Conservation (phyloP, 2,888 invertebrate species). For the Cordilura impudica region DNA sequence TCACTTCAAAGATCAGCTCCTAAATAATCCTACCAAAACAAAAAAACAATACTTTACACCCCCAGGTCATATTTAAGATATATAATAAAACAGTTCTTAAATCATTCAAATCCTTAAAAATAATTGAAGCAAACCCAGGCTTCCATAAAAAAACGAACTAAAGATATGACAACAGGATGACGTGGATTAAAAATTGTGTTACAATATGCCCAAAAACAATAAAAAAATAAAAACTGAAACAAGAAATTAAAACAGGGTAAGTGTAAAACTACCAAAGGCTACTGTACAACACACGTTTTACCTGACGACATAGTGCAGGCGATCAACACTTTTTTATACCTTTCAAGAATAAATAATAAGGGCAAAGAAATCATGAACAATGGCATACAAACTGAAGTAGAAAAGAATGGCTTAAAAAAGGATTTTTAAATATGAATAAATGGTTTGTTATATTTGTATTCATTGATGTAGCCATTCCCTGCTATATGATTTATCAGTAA, state of each 20-base stretch:
- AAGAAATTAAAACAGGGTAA: constrained; percentile 1
- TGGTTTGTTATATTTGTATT: not conserved
- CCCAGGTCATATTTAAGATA: not conserved
- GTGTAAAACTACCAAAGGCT: constrained; percentile 5
- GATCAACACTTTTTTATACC: not conserved
- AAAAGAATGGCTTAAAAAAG: constrained; percentile 43
- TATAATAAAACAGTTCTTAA: not conserved
- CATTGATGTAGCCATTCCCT: not conserved
- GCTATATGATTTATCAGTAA: constrained; percentile 21
- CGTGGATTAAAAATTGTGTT: constrained; percentile 36
- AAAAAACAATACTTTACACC: constrained; percentile 19
- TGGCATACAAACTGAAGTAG: not conserved
- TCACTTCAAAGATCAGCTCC: not conserved
- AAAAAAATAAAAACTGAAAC: constrained; percentile 6
- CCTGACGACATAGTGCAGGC: constrained; percentile 16
- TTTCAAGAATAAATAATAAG: not conserved
- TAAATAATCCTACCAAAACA: constrained; percentile 13
- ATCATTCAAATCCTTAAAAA: constrained; percentile 35
- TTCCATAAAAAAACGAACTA: constrained; percentile 11
- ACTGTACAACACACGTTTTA: constrained; percentile 11
- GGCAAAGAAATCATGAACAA: not conserved
- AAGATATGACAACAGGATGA: constrained; percentile 56
- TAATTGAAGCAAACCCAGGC: constrained; percentile 59
- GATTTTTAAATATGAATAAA: constrained; percentile 48
- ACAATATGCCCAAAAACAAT: constrained; percentile 21